Evolutionary conservation across 2,888 invertebrate species (phyloP).

Genomic region (Sturmia bella): DNA sequence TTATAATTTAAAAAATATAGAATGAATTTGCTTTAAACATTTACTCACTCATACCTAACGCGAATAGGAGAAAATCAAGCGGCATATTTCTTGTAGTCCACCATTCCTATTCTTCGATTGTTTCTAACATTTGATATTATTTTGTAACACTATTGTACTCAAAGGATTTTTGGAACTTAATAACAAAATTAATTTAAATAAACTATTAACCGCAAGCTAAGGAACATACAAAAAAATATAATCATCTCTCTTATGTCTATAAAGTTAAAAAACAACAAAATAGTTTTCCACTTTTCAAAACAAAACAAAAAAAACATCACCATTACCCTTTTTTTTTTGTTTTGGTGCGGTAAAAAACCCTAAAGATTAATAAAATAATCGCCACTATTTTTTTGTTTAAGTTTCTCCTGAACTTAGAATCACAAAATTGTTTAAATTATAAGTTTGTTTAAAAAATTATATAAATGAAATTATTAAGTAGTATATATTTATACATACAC

Average conservation of each 20-base stretch:
- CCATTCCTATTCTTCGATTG: too few relatives aligned
- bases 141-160: too few relatives aligned
- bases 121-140: too few relatives aligned
- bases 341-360: conserved; percentile 38
- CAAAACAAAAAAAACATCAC: conserved; percentile 26
- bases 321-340: too few relatives aligned
- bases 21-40: too few relatives aligned
- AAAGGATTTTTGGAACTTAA: not conserved
- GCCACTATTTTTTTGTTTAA: conserved; percentile 22
- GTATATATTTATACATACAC: not conserved
- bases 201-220: conserved; percentile 8
- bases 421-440: conserved; percentile 1
- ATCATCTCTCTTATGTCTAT: conserved; percentile 61
- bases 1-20: too few relatives aligned
- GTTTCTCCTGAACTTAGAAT: conserved; percentile 37
- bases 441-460: conserved; percentile 42
- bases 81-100: too few relatives aligned
- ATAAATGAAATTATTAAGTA: conserved; percentile 41
- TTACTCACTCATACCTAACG: too few relatives aligned
- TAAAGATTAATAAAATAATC: conserved; percentile 58
- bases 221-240: conserved; percentile 48
- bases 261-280: conserved; percentile 62
- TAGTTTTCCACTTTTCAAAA: conserved; percentile 27
- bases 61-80: too few relatives aligned
- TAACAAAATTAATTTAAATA: not conserved